Evolutionary conservation across 2,113 vertebrate species (phyloP).

Genomic region (Osmerus eperlanus): DNA sequence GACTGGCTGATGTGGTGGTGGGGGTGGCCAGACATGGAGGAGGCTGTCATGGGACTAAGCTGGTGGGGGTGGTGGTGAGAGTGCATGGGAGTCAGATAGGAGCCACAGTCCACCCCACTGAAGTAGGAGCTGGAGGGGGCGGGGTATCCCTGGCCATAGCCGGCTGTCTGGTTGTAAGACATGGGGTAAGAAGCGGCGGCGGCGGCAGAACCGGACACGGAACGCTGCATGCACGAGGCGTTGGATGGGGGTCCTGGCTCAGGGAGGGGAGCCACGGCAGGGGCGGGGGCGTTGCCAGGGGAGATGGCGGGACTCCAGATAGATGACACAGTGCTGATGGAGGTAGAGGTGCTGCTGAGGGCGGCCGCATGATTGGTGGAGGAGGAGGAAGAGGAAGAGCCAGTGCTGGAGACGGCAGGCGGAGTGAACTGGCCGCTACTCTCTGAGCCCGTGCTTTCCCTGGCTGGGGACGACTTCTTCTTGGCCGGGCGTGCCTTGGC

Average conservation of each 20-base stretch:
- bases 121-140: slow-evolving; percentile 90
- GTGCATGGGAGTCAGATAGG: slow-evolving; percentile 95
- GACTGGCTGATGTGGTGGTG: slow-evolving; percentile 89
- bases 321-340: slow-evolving; percentile 86
- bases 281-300: slow-evolving; percentile 77
- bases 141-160: slow-evolving; percentile 90
- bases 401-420: slow-evolving; percentile 87
- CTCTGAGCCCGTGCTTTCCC: slow-evolving; percentile 94
- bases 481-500: slow-evolving; percentile 90
- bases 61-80: slow-evolving; percentile 92
- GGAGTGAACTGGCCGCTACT: slow-evolving; percentile 98
- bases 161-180: slow-evolving; percentile 89
- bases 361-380: slow-evolving; percentile 75
- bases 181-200: slow-evolving; percentile 85
- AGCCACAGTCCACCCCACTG: slow-evolving; percentile 92
- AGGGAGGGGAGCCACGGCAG: slow-evolving; percentile 75
- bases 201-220: slow-evolving; percentile 64
- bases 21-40: slow-evolving; percentile 85
- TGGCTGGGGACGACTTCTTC: slow-evolving; percentile 92
- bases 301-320: slow-evolving; percentile 98
- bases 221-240: slow-evolving; percentile 95
- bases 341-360: slow-evolving; percentile 76
- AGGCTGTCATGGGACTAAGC: slow-evolving; percentile 94
- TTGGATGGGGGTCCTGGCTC: slow-evolving; percentile 81
- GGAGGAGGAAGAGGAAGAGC: slow-evolving; percentile 85